Evolutionary conservation across 2,113 vertebrate species (phyloP).

Genomic region (Oxyura jamaicensis): DNA sequence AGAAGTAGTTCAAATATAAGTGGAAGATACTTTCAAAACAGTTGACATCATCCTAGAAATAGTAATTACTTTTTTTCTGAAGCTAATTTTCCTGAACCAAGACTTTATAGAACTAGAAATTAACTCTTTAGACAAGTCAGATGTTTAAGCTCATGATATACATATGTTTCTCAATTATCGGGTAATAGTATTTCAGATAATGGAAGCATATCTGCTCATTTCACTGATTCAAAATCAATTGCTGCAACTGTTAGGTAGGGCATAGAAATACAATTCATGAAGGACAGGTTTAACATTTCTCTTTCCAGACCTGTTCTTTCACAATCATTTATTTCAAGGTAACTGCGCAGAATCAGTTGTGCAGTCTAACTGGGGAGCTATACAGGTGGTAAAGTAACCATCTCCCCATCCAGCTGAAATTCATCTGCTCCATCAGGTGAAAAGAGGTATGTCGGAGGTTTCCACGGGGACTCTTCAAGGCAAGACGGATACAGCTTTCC

Average conservation of each 20-base stretch:
- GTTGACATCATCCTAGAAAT: constrained; percentile 74
- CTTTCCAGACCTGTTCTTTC: constrained; percentile 61
- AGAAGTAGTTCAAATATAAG: constrained; percentile 67
- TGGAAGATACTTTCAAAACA: constrained; percentile 77
- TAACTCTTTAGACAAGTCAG: constrained; percentile 71
- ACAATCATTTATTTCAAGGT: constrained; percentile 42
- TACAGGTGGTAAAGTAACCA: constrained; percentile 89
- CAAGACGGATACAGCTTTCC: constrained; percentile 98
- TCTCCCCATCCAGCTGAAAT: constrained; percentile 92
- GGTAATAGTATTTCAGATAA: constrained; percentile 77
- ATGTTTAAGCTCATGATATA: constrained; percentile 78
- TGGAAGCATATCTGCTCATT: constrained; percentile 80
- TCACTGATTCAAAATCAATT: constrained; percentile 76
- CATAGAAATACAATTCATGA: constrained; percentile 78
- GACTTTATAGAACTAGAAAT: constrained; percentile 75
- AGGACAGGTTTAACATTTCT: constrained; percentile 67
- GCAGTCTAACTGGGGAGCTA: constrained; percentile 75
- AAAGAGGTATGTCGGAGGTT: constrained; percentile 95
- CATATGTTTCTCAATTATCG: constrained; percentile 72
- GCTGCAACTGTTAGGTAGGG: constrained; percentile 77
- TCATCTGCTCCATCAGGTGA: constrained; percentile 92
- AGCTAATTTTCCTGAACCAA: constrained; percentile 69
- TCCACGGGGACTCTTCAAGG: constrained; percentile 96
- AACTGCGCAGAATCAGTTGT: constrained; percentile 33
- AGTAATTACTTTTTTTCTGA: constrained; percentile 74